Conservation (phyloP, 53 echinoderm and acorn worm species). For the Henricia sp. region DNA sequence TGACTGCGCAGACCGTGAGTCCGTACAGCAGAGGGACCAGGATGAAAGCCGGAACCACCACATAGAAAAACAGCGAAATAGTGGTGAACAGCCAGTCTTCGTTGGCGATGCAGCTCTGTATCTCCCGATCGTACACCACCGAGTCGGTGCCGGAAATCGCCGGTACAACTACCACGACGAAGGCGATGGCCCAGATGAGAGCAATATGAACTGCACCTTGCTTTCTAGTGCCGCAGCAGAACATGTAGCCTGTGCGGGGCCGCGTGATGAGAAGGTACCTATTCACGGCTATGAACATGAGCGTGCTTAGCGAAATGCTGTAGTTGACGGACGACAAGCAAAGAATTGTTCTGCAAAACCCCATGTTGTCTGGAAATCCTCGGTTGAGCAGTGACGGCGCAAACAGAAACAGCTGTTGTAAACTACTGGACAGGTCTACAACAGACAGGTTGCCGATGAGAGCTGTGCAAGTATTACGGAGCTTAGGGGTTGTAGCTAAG, state of each 20-base stretch:
- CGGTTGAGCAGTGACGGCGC: not conserved
- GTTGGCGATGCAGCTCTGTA: not conserved
- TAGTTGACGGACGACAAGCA: conserved; percentile 13
- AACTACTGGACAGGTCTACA: conserved; percentile 15
- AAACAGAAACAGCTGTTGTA: not conserved
- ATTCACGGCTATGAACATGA: conserved; percentile 70
- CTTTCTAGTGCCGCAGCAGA: conserved; percentile 59
- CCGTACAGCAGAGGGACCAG: conserved; percentile 45
- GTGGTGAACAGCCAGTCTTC: not conserved
- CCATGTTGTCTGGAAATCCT: conserved; percentile 24
- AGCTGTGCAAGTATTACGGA: conserved; percentile 51
- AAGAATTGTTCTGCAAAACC: conserved; percentile 5
- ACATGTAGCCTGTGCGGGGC: conserved; percentile 43
- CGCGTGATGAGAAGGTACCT: conserved; percentile 71
- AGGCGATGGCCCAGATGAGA: conserved; percentile 59
- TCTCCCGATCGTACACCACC: not conserved
- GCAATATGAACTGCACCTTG: conserved; percentile 12
- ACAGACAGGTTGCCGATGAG: conserved; percentile 65
- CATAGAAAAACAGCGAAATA: conserved; percentile 34
- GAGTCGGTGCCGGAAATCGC: not conserved
- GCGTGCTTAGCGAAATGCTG: conserved; percentile 63
- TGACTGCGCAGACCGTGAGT: conserved; percentile 36
- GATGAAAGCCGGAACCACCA: conserved; percentile 33
- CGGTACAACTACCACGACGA: conserved; percentile 36
- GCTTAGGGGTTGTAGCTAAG: conserved; percentile 49